Evolutionary conservation across 2,113 vertebrate genomes (phyloP).

Genomic region (Thalassoma bifasciatum): DNA sequence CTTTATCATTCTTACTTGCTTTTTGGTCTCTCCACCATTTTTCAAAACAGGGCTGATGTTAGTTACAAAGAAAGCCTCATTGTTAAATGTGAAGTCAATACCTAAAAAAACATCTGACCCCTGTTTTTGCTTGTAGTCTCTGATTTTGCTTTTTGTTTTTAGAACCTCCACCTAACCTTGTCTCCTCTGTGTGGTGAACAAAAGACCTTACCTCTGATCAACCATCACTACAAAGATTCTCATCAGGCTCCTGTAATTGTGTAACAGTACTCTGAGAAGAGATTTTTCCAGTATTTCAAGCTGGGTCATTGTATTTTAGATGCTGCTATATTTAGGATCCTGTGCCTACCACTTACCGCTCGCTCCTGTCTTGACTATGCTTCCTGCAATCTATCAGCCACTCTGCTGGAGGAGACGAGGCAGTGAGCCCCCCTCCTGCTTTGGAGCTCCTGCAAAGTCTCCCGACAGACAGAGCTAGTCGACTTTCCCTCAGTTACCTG

Average conservation of each 20-base stretch:
- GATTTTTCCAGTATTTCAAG: not conserved
- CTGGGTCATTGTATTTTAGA: conserved; percentile 18
- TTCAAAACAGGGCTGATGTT: too few species aligned
- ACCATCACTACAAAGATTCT: not conserved
- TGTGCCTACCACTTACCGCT: conserved; percentile 17
- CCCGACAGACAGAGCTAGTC: conserved; percentile 37
- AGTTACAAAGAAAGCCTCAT: too few species aligned
- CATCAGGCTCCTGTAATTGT: conserved; percentile 5
- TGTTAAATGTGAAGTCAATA: not conserved
- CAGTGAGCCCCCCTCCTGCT: conserved; percentile 24
- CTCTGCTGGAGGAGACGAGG: conserved; percentile 35
- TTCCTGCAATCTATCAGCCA: conserved; percentile 51
- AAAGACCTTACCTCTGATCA: not conserved
- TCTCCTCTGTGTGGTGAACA: not conserved
- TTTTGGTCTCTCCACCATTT: too few species aligned
- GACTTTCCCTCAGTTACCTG: conserved; percentile 29
- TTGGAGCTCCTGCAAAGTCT: conserved; percentile 38
- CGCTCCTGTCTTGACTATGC: conserved; percentile 42
- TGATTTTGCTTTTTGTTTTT: not conserved
- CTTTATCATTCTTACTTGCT: too few species aligned
- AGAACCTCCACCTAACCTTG: not conserved
- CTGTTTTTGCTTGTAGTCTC: not conserved
- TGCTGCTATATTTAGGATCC: conserved; percentile 33
- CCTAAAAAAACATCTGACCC: too few species aligned
- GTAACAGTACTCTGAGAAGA: not conserved